These are phyloP conservation scores for Drosophila macrothrix DNA, from an alignment of 2,888 invertebrate species.

Conservation along the genomic window DNA sequence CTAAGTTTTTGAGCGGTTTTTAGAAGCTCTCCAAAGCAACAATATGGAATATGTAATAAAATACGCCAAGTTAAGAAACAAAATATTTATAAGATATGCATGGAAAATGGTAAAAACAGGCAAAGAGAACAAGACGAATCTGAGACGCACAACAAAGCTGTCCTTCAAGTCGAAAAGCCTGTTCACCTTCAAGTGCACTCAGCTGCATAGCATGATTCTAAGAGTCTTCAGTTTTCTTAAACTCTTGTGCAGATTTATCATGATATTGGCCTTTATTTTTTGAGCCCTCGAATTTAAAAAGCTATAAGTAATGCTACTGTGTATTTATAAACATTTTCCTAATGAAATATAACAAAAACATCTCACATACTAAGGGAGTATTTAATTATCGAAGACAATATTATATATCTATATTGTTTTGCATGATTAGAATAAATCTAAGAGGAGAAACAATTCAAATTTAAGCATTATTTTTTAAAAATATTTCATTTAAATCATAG, in stretches of 20 bases:
- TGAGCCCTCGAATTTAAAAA: too few species aligned
- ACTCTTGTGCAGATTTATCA: neutral
- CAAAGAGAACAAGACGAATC: neutral
- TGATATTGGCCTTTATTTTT: neutral
- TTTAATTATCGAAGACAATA: neutral
- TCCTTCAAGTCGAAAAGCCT: neutral
- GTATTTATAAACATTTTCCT: too few species aligned
- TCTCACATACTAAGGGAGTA: too few species aligned
- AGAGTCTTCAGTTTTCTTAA: neutral
- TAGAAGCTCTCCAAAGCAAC: conserved; percentile 34
- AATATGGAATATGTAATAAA: conserved; percentile 48
- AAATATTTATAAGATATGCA: neutral
- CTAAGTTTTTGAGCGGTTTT: conserved; percentile 43
- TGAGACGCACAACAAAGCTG: neutral
- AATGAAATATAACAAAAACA: too few species aligned
- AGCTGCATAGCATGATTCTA: neutral
- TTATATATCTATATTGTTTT: neutral
- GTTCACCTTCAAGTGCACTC: neutral
- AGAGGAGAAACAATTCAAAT: neutral
- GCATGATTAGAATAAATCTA: too few species aligned
- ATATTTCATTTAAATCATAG: neutral
- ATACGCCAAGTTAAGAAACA: conserved; percentile 18
- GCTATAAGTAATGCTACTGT: too few species aligned
- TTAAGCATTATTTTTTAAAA: neutral
- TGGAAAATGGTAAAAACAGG: neutral